Percentiles rank a stretch among this genome's conserved stretches.
These are phyloP conservation scores for Epizoanthus ramosus DNA, from an alignment of 92 coral and sea anemone species.

Conservation along the genomic window DNA sequence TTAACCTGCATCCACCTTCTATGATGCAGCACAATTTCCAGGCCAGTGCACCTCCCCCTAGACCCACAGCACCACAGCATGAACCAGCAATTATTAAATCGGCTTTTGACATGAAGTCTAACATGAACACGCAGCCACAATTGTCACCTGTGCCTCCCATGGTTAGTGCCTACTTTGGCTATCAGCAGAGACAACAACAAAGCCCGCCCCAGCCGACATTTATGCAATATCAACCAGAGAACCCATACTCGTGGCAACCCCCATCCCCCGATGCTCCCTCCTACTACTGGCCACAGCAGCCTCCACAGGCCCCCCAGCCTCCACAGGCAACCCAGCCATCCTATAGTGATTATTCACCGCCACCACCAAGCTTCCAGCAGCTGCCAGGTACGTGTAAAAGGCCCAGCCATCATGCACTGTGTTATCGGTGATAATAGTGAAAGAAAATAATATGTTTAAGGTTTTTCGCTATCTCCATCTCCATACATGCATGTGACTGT, in stretches of 20 bases:
- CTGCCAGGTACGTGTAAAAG: slow-evolving; percentile 17
- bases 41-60: not conserved
- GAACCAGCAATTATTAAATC: slow-evolving; percentile 1
- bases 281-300: slow-evolving; percentile 38
- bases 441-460: no score
- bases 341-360: not conserved
- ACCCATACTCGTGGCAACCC: slow-evolving; percentile 27
- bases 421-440: no score
- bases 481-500: no score
- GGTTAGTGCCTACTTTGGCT: slow-evolving; percentile 15
- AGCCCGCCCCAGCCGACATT: slow-evolving; percentile 22
- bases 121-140: not conserved
- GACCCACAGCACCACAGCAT: not conserved
- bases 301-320: not conserved
- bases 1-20: not conserved
- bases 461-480: no score
- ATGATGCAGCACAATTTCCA: slow-evolving; percentile 9
- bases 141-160: slow-evolving; percentile 12
- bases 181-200: slow-evolving; percentile 18
- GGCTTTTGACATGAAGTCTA: slow-evolving; percentile 7
- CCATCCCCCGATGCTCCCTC: slow-evolving; percentile 10
- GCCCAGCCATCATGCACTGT: not conserved
- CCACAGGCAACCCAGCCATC: slow-evolving; percentile 11
- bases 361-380: not conserved
- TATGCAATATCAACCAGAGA: slow-evolving; percentile 36